Evolutionary conservation across 2,797 vertebrate genomes (phyloP).

Genomic region (Sternarchorhynchus goeldii): DNA sequence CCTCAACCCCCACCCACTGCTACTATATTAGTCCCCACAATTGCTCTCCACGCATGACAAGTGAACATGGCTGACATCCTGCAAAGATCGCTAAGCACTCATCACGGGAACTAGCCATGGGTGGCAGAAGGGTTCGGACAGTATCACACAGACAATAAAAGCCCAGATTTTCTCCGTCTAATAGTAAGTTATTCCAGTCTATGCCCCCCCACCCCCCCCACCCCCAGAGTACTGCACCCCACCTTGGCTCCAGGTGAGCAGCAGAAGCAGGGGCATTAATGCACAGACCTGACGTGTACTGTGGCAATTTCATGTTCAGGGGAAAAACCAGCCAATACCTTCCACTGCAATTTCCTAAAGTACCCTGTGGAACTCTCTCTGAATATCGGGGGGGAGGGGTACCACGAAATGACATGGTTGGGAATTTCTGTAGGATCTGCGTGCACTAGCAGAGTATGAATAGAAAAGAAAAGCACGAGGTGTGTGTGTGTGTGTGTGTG

Average conservation of each 20-base stretch:
- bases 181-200: constrained; percentile 76
- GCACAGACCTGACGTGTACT: constrained; percentile 67
- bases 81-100: constrained; percentile 38
- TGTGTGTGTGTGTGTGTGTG: background rate
- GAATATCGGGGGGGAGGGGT: constrained; percentile 63
- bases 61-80: constrained; percentile 21
- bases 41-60: background rate
- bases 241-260: constrained; percentile 60
- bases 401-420: constrained; percentile 1
- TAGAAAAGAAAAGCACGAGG: background rate
- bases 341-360: constrained; percentile 70
- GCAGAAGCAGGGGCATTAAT: constrained; percentile 68
- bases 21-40: constrained; percentile 1
- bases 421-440: background rate
- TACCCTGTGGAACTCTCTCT: constrained; percentile 61
- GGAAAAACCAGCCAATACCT: constrained; percentile 73
- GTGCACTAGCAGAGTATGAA: background rate
- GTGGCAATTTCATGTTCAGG: constrained; percentile 75
- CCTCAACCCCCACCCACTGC: background rate
- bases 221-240: constrained; percentile 72
- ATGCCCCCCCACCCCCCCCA: background rate
- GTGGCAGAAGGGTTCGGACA: constrained; percentile 71
- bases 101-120: constrained; percentile 43
- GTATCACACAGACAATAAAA: constrained; percentile 77
- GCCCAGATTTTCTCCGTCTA: constrained; percentile 75